Evolutionary conservation across 2,797 vertebrate genomes (phyloP), one percentile per base, ranked within the genome.

Genomic region (Erpetoichthys calabaricus): DNA sequence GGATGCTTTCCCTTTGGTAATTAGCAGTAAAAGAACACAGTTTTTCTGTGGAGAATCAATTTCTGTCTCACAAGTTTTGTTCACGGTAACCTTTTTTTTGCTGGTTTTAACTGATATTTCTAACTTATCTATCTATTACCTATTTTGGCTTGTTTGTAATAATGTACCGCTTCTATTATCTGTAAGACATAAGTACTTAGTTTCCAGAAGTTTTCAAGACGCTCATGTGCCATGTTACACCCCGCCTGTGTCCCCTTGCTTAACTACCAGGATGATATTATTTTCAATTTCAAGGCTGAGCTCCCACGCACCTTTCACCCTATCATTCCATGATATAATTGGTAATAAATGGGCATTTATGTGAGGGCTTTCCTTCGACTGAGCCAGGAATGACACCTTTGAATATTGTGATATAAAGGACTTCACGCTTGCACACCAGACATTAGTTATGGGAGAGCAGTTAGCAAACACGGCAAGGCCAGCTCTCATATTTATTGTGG

Each of bases 401-500:
- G 77, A 73, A 75, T 78, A 79, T 73, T 79, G 75, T 79, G 80
- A 80, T 81, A 78, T 75, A 74, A 76, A 73, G 77, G 73, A 80
- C 82, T 79, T 79, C 70, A 74, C 63, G 73, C 77, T 65, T 53
- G 68, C 74, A 75, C 44, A 62, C 70, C 59, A 75, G 6, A 41
- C 41, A 54, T 54, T 54, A 54, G 53, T 54, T 54, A n/a, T 54
- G 53, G 53, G 41, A 54, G 53, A 41, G 5, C 53, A 54, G 53
- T n/a, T 41, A 54, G 53, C 53, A 42, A 54, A 54, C 53, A 42
- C 42, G 44, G 53, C 53, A 42, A 41, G 50, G 5, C 44, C 53
- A 25, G 25, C 25, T 25, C 25, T 25, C 25, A 25, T 25, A 25
- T 25, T 25, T 25, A 25, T 25, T 25, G 25, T 25, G 25, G 25